Percentiles rank a stretch among this genome's conserved stretches.
Conservation (phyloP, 2,888 invertebrate species). For the Brenthis ino region DNA sequence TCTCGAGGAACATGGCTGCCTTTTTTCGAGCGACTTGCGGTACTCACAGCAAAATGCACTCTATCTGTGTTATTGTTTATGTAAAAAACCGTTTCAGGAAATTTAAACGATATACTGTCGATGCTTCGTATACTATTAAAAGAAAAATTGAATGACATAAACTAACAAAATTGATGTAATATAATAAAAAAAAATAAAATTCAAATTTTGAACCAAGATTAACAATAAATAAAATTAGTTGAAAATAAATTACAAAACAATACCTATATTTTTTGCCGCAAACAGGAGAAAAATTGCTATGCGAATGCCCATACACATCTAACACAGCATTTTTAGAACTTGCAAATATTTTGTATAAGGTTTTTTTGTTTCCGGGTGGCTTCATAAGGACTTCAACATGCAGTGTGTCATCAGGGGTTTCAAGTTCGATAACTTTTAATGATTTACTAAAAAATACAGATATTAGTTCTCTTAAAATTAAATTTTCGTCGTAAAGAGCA, state of each 20-base stretch:
- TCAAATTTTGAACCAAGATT: not conserved
- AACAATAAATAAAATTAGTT: too few relatives aligned
- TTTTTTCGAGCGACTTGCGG: constrained; percentile 57
- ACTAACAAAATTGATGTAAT: not conserved
- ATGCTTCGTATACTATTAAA: constrained; percentile 60
- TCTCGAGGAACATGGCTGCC: constrained; percentile 42
- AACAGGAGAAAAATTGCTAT: constrained; percentile 32
- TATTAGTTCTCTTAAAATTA: too few relatives aligned
- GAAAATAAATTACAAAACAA: too few relatives aligned
- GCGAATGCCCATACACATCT: constrained; percentile 57
- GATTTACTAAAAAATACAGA: constrained; percentile 40
- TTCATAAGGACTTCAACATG: constrained; percentile 46
- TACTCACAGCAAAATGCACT: constrained; percentile 59
- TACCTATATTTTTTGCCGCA: constrained; percentile 49
- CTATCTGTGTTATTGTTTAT: constrained; percentile 51
- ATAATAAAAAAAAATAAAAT: not conserved
- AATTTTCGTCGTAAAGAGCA: too few relatives aligned
- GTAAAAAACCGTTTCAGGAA: constrained; percentile 48
- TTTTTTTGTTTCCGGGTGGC: constrained; percentile 50
- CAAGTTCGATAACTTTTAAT: constrained; percentile 41
- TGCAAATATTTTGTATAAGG: constrained; percentile 56
- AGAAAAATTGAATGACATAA: constrained; percentile 1
- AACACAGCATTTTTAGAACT: constrained; percentile 49
- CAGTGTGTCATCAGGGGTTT: constrained; percentile 44
- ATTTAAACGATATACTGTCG: constrained; percentile 57